Percentiles rank a stretch among this genome's conserved stretches.
phyloP scores from a whole-genome alignment of 2,113 vertebrate species.

The Prochilodus magdalenae region DNA sequence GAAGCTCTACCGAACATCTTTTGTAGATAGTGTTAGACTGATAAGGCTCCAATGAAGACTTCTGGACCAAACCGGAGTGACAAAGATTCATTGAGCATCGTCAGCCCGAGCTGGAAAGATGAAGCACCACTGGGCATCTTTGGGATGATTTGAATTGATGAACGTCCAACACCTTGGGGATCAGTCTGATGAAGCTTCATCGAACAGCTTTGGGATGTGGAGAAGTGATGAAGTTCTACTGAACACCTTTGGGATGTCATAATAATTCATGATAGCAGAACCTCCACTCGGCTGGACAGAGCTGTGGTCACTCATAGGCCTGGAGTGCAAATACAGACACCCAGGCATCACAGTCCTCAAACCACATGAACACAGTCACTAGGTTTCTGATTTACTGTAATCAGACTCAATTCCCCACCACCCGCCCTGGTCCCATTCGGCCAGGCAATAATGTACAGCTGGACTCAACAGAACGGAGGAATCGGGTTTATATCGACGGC shows the following conservation, averaged over 20 bases:
- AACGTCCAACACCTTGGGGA: too few species aligned
- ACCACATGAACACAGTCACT: not conserved
- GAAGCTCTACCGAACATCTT: not conserved
- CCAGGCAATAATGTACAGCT: constrained; percentile 38
- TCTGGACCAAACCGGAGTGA: too few species aligned
- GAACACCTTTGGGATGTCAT: too few species aligned
- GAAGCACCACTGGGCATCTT: not conserved
- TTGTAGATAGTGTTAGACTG: too few species aligned
- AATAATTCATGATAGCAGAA: too few species aligned
- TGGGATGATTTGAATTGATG: not conserved
- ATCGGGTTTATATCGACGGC: constrained; percentile 46
- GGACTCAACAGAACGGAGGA: constrained; percentile 22
- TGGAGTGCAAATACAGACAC: not conserved
- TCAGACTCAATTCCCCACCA: constrained; percentile 11
- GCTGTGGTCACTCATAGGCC: not conserved
- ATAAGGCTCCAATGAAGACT: too few species aligned
- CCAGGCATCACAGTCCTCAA: not conserved
- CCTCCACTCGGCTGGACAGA: too few species aligned
- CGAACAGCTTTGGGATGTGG: too few species aligned
- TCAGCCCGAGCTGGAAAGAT: not conserved
- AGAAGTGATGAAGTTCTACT: too few species aligned
- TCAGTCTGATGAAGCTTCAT: too few species aligned
- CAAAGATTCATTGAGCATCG: not conserved
- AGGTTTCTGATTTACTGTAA: constrained; percentile 25
- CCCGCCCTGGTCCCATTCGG: constrained; percentile 4